Base-by-base conservation (phyloP, 2,888 invertebrate genomes). In the Adelphocoris suturalis region DNA sequence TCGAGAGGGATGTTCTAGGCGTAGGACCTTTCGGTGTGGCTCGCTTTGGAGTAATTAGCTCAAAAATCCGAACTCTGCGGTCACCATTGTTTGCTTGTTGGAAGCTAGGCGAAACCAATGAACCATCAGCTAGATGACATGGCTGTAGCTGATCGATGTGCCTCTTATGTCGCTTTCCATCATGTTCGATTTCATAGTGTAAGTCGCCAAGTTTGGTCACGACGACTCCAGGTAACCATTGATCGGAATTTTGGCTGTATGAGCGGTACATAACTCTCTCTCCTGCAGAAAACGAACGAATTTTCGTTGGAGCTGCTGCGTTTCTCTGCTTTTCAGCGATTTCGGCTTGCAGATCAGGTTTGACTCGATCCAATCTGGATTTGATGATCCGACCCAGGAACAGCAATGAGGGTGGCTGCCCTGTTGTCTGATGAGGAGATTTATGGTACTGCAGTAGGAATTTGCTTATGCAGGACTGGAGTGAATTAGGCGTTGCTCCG, bases 401-500 rank as follows among this genome's bases (percentile, higher is more conserved):
- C 4, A 90, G 46, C 7, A 86, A 19, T 27, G 86, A 86, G 1
- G 90, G 85, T 16, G 90, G 90, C 28, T 90, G 86, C 12, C 90
- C 85, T 9, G 85, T 90, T 68, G 88, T 78, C 7, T 47, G 37
- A 27, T 88, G 88, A n/a, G 87, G 87, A 13, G 76, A 13, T n/a
- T 87, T 87, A 23, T 78, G 75, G 19, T 87, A 87, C 11, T 87
- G 87, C 19, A 46, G 52, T 5, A 87, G 48, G 76, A 87, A 87
- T 16, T 14, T 28, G 23, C n/a, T 87, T 13, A 87, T 76, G 46
- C 47, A 46, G 1, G 19, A n/a, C 19, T 86, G 76, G 1, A 86
- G 86, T 23, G 90, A 57, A n/a, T 78, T 86, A 57, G 78, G 13
- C 2, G 87, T 88, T 28, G 89, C 89, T 11, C 84, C 75, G 2